Evolutionary conservation across 2,888 invertebrate genomes (phyloP), one percentile per base, ranked within the genome.

Genomic region (Rhimphoctona megacephalus): DNA sequence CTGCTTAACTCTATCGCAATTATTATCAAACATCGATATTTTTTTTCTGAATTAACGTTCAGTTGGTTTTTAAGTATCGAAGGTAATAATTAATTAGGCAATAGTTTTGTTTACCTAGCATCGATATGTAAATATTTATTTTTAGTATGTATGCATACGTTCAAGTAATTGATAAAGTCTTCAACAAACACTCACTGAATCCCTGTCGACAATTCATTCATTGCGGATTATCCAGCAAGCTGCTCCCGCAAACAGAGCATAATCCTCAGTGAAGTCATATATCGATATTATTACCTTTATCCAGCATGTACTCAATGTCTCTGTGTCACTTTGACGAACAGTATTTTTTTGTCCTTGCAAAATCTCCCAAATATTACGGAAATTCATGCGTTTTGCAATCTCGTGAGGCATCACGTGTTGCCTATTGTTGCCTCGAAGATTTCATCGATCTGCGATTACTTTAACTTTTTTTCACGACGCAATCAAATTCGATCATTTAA

Each of bases 381-480:
- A 49, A 43, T 17, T n/a, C 43, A 19, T 36, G 30, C n/a, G 64
- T 19, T 64, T 64, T 46, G 19, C 11, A 36, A 49, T n/a, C 30
- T 61, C 30, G 22, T 0, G 25, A 25, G n/a, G 46, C 46, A 39
- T 46, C 76, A 66, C 76, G 76, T 77, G 76, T 46, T 76, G 76
- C 76, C 43, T 46, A 46, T 11, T 25, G 46, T 19, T 33, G n/a
- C 49, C 64, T 19, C 19, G 1, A 17, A 52, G 7, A 33, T 36
- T 22, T 36, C 22, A 33, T n/a, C 17, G 33, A 36, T 17, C 17
- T 14, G 9, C 36, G 52, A 46, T 9, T 9, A 46, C 64, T 14
- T 43, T 5, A 1, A 39, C 36, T 36, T 30, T 61, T 39, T 11
- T 9, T 61, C 39, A 25, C 25, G 11, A 49, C 11, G n/a, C 30